Evolutionary conservation across 1,140 invertebrate genomes (phyloP).

Genomic region (Achatina immaculata): DNA sequence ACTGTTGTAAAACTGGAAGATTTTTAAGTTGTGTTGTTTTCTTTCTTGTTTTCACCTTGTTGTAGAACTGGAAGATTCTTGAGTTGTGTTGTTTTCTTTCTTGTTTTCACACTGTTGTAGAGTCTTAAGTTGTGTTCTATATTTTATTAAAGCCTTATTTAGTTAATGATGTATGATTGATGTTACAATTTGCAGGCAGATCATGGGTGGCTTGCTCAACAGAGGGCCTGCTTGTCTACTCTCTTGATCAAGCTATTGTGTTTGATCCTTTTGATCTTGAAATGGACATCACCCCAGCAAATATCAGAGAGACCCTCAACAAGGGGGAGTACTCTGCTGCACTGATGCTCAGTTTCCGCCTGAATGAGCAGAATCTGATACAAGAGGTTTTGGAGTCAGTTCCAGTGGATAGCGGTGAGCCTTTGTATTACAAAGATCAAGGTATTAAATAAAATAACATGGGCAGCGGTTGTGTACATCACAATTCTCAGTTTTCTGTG

Average conservation of each 20-base stretch:
- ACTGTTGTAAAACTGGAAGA: too few species aligned
- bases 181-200: constrained; percentile 79
- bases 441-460: neutral
- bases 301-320: constrained; percentile 75
- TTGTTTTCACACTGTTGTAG: too few species aligned
- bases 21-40: too few species aligned
- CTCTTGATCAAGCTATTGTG: constrained; percentile 81
- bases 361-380: constrained; percentile 87
- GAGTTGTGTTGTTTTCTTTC: too few species aligned
- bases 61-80: too few species aligned
- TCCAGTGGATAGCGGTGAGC: constrained; percentile 82
- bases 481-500: too few species aligned
- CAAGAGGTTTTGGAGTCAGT: constrained; percentile 88
- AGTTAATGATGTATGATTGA: too few species aligned
- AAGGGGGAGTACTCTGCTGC: constrained; percentile 80
- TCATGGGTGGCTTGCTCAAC: constrained; percentile 92
- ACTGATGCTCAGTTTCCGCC: constrained; percentile 85
- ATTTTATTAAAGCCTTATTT: too few species aligned
- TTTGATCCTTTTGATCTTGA: constrained; percentile 92
- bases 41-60: too few species aligned
- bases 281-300: constrained; percentile 81
- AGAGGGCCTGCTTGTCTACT: constrained; percentile 93
- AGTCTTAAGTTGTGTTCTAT: too few species aligned
- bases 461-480: too few species aligned
- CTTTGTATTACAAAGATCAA: neutral